Base-by-base conservation (phyloP, 2,888 invertebrate genomes). In the Apamea anceps region DNA sequence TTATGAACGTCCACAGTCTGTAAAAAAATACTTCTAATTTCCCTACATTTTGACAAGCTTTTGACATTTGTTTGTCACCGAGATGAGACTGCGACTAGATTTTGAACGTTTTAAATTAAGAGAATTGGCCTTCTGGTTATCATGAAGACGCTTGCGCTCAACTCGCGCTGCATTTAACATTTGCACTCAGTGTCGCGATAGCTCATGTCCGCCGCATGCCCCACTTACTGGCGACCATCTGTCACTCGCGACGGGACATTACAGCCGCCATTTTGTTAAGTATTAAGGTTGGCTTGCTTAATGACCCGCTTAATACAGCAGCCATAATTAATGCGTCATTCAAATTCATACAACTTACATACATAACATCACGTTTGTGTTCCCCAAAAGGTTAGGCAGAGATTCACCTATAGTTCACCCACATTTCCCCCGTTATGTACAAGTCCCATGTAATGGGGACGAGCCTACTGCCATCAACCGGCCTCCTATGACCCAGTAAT, bases 181-280 rank as follows among this genome's bases (percentile, higher is more conserved):
- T 72, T 67, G 71, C 80, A 70, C 72, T 86, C 21, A 57, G n/a
- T 42, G 45, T 54, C 45, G 68, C 63, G n/a, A 75, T 86, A 76
- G 76, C 51, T 86, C 72, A 81, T 76, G 72, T 85, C 42, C n/a
- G 32, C 82, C 74, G n/a, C 77, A 76, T 74, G 73, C 65, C 48
- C 76, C 67, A 77, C 65, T 85, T 77, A 80, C 62, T 70, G 15
- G n/a, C 28, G 63, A 15, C 75, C 8, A 83, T 85, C 42, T 75
- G 72, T 84, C 85, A 84, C 87, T 72, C 75, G 32, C 21, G 80
- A 28, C 65, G 57, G 65, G 60, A 66, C 51, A 79, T 85, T 76
- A 79, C 54, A 73, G 65, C 32, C 51, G 70, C 70, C 85, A 72
- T 82, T 84, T 82, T 54, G 80, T 37, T 45, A 51, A 79, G 63